These are phyloP conservation scores for Alviniconcha strummeri DNA, from an alignment of 2,888 invertebrate species.

Conservation along the genomic window DNA sequence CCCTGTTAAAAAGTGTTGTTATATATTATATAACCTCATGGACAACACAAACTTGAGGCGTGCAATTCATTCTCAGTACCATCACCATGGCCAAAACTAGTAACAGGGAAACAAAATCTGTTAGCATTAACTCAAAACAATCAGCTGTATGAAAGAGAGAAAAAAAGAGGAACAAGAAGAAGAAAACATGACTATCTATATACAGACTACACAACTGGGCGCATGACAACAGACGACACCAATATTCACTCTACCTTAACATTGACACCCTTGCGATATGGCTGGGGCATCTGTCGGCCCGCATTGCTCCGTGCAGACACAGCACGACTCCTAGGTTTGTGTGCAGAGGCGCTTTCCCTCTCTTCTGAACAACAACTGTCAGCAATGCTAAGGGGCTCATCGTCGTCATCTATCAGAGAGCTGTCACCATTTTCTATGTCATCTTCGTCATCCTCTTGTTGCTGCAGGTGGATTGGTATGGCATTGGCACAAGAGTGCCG, in stretches of 20 bases:
- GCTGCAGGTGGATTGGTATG: neutral
- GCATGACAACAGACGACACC: neutral
- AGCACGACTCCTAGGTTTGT: constrained; percentile 24
- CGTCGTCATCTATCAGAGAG: constrained; percentile 25
- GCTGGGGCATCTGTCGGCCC: constrained; percentile 6
- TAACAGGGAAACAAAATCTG: neutral
- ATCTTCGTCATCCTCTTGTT: neutral
- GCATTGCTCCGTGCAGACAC: constrained; percentile 13
- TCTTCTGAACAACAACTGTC: constrained; percentile 34
- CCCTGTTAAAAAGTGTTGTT: no score
- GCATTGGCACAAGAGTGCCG: no score
- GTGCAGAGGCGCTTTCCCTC: constrained; percentile 16
- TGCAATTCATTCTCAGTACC: no score
- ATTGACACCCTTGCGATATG: constrained; percentile 20
- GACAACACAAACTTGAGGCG: no score
- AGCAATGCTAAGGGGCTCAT: constrained; percentile 32
- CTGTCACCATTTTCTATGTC: constrained; percentile 27
- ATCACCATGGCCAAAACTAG: no score
- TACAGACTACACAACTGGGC: neutral
- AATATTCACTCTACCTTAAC: constrained; percentile 17
- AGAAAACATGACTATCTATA: neutral
- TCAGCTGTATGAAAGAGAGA: neutral
- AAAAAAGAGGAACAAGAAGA: neutral
- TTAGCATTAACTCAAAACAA: neutral
- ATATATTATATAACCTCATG: no score